Evolutionary conservation across 2,888 invertebrate species (phyloP), one percentile per base, ranked within the genome.

Genomic region (Ferdinandea cuprea): DNA sequence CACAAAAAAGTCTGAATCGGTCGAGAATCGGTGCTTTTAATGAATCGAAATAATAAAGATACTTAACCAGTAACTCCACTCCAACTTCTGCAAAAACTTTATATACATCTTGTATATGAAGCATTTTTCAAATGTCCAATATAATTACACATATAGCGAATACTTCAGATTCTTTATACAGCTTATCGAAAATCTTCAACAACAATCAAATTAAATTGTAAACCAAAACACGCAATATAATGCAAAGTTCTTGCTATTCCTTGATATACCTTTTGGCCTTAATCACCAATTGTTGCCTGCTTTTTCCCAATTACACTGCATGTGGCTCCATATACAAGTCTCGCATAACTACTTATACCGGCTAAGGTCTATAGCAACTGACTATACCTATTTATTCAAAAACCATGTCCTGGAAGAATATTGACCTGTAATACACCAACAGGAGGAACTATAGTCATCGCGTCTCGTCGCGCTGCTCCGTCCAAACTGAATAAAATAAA

Each of bases 271-370:
- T 11, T 40, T 58, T 71, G 65, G 59, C 81, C 81, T 81, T 77
- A 81, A 81, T 81, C 40, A 46, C 71, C 65, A 71, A 71, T 81
- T 66, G 58, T 77, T 77, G 76, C 76, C 76, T 44, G 56, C 66
- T n/a, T 72, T 61, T 72, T 28, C 61, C 54, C 37, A 69, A 52
- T 69, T 48, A 68, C 65, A 30, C 37, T 52, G 32, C 52, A 37
- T 73, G 9, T 19, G 35, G 8, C 42, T 17, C 19, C 25, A 17
- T 46, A 59, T 19, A 21, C 30, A 50, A 52, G 13, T 44, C 52
- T 30, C 54, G 46, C 63, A 46, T 66, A 59, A 37, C 30, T 17
- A 54, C 56, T 76, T 35, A 61, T 52, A 30, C 77, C 77, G 69
- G 77, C 68, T 56, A 77, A 63, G 77, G 61, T 77, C 77, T 69